Conservation (phyloP, 2,797 vertebrate species). For the Acanthurus lineatus region DNA sequence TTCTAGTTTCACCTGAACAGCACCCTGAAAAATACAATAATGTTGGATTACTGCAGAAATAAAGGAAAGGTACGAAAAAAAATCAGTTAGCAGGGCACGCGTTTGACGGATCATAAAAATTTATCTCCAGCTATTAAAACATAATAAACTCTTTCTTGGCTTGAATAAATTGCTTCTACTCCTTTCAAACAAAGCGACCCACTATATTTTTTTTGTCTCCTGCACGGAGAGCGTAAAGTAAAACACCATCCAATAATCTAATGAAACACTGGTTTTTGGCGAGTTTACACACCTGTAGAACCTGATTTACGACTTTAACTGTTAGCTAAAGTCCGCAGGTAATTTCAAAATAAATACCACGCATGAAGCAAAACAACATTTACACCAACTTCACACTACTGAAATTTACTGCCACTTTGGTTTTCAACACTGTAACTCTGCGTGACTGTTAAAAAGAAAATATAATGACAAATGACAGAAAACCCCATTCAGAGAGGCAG, state of each 20-base stretch:
- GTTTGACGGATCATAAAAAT: too few species aligned
- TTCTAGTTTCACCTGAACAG: slow-evolving; percentile 99
- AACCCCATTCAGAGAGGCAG: slow-evolving; percentile 39
- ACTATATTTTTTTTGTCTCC: background rate
- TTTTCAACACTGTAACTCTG: background rate
- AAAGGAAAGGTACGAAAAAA: too few species aligned
- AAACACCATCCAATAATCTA: slow-evolving; percentile 8
- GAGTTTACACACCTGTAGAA: background rate
- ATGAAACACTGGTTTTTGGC: background rate
- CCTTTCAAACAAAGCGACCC: background rate
- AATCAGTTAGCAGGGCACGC: too few species aligned
- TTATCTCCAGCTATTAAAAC: too few species aligned
- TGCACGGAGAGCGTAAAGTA: background rate
- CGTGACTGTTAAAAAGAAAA: too few species aligned
- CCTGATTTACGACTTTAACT: background rate
- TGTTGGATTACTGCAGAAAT: too few species aligned
- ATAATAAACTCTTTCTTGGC: background rate
- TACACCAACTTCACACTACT: slow-evolving; percentile 4
- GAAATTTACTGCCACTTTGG: background rate
- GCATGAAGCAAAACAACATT: background rate
- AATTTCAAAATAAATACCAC: background rate
- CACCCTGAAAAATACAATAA: slow-evolving; percentile 86
- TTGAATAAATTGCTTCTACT: background rate
- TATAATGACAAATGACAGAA: background rate
- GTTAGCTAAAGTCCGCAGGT: background rate